Base-by-base conservation (phyloP, 2,113 vertebrate genomes). In the Himantopus leucocephalus region DNA sequence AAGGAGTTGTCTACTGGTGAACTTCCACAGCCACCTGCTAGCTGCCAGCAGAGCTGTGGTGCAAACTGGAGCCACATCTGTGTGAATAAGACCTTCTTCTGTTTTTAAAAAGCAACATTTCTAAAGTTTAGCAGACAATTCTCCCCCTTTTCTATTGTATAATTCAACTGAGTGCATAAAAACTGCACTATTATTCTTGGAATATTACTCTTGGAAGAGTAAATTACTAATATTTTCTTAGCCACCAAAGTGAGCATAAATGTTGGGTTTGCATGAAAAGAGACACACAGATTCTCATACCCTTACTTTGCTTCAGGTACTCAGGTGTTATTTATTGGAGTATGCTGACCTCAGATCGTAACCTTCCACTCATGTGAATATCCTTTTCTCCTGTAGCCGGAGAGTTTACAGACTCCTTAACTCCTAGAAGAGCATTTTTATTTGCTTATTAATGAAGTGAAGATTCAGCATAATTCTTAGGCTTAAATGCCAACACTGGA, bases 211-310 rank as follows among this genome's bases (percentile, higher is more conserved):
- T 75, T 90, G 52, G 22, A 35, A 91, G 9, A 47, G 8, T 72
- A 62, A 47, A n/a, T 78, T 9, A 47, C 47, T 89, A 37, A 18
- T 74, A 39, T 62, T 71, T 91, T 80, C 16, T 74, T 63, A 80
- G 56, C 47, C 21, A 52, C 11, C 14, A 43, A 78, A 75, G 14
- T 62, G 35, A 71, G 18, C 22, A 24, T 63, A 81, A 81, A 81
- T 29, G 18, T 9, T 67, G 17, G 8, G 5, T 84, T 90, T 78
- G 7, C 10, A 14, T 27, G 4, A 45, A 86, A 63, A 48, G 70
- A 29, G 5, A 5, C 6, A 35, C 5, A 23, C 0, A 0, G 9
- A 72, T 73, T 76, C 47, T 79, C 26, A 47, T 24, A 30, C 15
- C 6, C 11, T 70, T 56, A 30, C 7, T 64, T 76, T 59, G 11